These are phyloP conservation scores for Nyctibius bracteatus DNA, from an alignment of 2,113 vertebrate species.

Conservation along the genomic window DNA sequence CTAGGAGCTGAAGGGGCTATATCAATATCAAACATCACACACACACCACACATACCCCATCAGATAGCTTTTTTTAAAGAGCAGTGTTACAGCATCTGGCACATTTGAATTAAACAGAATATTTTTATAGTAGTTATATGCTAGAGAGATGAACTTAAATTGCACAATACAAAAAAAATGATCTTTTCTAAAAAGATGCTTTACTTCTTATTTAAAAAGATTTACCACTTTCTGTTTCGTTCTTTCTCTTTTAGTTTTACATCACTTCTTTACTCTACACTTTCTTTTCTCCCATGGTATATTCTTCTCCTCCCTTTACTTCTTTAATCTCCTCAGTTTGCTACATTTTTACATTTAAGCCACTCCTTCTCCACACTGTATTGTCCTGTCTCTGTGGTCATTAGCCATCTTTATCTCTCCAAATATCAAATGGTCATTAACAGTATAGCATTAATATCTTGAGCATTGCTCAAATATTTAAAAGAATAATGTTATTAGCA, in stretches of 20 bases:
- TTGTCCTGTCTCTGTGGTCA: neutral
- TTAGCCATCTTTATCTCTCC: neutral
- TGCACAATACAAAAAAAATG: neutral
- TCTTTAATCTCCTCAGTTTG: neutral
- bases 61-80: neutral
- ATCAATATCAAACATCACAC: neutral
- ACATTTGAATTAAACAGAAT: neutral
- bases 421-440: neutral
- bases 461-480: neutral
- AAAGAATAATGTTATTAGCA: neutral
- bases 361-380: neutral
- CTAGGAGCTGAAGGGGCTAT: neutral
- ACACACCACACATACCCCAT: rapidly evolving
- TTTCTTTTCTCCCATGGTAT: neutral
- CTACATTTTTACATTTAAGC: neutral
- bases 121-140: neutral
- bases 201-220: neutral
- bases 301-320: neutral
- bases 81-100: neutral
- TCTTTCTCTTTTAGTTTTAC: neutral
- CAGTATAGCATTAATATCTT: neutral
- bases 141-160: neutral
- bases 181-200: neutral
- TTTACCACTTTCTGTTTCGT: neutral
- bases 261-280: neutral